Evolutionary conservation across 30 jellyfish, hydroid and myxozoan genomes (phyloP).

Genomic region (Phacellophora camtschatica): DNA sequence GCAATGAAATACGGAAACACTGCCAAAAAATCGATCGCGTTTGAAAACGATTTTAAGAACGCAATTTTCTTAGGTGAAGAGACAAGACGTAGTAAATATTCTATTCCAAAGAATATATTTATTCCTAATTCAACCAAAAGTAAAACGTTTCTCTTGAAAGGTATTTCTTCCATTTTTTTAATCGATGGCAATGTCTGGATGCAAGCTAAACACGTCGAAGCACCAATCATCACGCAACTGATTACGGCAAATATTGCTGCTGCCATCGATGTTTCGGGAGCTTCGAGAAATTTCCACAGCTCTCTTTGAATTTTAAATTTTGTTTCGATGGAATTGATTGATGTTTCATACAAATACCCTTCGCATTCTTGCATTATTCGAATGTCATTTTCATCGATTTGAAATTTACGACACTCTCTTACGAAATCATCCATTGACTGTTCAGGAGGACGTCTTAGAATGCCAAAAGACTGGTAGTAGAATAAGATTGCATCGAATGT

Average conservation of each 20-base stretch:
- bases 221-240: constrained; percentile 50
- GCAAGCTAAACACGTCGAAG: constrained; percentile 52
- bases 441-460: constrained; percentile 77
- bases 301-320: background rate
- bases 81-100: constrained; percentile 29
- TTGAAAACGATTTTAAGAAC: constrained; percentile 47
- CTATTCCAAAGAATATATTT: constrained; percentile 64
- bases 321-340: background rate
- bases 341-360: constrained; percentile 50
- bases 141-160: constrained; percentile 24
- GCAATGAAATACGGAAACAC: constrained; percentile 73
- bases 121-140: constrained; percentile 54
- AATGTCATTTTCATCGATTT: constrained; percentile 54
- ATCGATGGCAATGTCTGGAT: constrained; percentile 60
- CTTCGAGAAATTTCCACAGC: constrained; percentile 69
- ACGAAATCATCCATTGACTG: constrained; percentile 70
- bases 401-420: constrained; percentile 73
- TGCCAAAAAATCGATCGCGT: constrained; percentile 61
- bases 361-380: constrained; percentile 62
- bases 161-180: background rate
- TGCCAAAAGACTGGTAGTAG: constrained; percentile 91
- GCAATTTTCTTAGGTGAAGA: constrained; percentile 61
- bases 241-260: constrained; percentile 64
- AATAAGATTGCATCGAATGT: constrained; percentile 88
- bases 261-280: constrained; percentile 64